These are phyloP conservation scores for Chrysopilus asiliformis DNA, from an alignment of 2,888 invertebrate species.

Conservation along the genomic window DNA sequence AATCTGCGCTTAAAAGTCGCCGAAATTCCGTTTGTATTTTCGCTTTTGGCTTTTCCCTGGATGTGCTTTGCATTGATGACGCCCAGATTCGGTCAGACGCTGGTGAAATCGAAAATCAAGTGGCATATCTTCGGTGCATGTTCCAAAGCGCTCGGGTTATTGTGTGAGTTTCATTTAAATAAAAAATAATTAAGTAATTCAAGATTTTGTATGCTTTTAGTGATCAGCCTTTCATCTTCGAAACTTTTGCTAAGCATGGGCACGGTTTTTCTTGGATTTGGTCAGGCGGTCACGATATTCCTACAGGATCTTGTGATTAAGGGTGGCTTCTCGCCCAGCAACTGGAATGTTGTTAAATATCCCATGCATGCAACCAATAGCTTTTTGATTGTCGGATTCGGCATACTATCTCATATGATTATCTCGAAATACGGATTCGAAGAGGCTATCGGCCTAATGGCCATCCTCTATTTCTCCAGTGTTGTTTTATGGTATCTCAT, in stretches of 20 bases:
- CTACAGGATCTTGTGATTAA: slow-evolving; percentile 33
- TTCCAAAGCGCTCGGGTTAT: slow-evolving; percentile 28
- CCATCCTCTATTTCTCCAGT: slow-evolving; percentile 25
- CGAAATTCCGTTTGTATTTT: slow-evolving; percentile 34
- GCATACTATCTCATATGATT: slow-evolving; percentile 28
- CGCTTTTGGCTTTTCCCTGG: slow-evolving; percentile 35
- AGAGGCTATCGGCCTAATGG: slow-evolving; percentile 28
- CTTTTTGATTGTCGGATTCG: slow-evolving; percentile 30
- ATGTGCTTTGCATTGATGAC: slow-evolving; percentile 36
- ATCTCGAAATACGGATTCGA: slow-evolving; percentile 32
- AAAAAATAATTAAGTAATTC: not conserved
- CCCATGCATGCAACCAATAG: slow-evolving; percentile 33
- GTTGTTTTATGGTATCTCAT: slow-evolving; percentile 25
- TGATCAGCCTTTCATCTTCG: slow-evolving; percentile 33
- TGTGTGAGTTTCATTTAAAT: slow-evolving; percentile 23
- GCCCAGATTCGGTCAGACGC: slow-evolving; percentile 30
- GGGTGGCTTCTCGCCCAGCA: slow-evolving; percentile 29
- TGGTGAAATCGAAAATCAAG: slow-evolving; percentile 28
- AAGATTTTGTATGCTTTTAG: slow-evolving; percentile 16
- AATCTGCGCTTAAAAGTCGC: slow-evolving; percentile 34
- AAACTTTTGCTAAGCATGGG: slow-evolving; percentile 33
- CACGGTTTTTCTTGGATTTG: slow-evolving; percentile 32
- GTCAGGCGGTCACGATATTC: slow-evolving; percentile 32
- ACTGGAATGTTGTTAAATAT: slow-evolving; percentile 30
- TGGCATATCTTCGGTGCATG: slow-evolving; percentile 33